phyloP scores from a whole-genome alignment of 2,113 vertebrate genomes.

The Mesoclemmys tuberculata region DNA sequence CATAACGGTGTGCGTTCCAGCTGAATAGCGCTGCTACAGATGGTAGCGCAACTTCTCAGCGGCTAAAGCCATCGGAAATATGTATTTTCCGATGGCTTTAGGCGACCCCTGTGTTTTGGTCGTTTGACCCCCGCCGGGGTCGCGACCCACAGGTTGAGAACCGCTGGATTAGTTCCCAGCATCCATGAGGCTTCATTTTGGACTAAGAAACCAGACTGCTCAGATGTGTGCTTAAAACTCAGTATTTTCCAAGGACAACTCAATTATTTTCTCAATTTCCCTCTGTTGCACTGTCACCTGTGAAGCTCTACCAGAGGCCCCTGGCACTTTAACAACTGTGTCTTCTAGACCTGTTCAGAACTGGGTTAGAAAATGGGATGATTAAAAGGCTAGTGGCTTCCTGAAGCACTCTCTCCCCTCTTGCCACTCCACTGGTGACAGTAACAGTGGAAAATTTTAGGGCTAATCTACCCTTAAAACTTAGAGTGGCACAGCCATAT shows the following conservation, averaged over 20 bases:
- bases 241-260: neutral
- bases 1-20: too few species aligned
- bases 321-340: accelerated
- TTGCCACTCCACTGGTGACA: neutral
- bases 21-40: too few species aligned
- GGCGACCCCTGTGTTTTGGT: too few species aligned
- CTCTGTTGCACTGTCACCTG: neutral
- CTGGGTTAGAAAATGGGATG: neutral
- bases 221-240: accelerated
- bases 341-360: neutral
- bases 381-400: neutral
- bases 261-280: neutral
- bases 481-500: too few species aligned
- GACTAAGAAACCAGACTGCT: neutral
- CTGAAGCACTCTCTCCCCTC: neutral
- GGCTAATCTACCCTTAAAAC: too few species aligned
- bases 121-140: too few species aligned
- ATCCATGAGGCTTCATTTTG: neutral
- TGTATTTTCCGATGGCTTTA: too few species aligned
- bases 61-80: too few species aligned
- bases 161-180: neutral
- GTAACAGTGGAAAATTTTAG: neutral
- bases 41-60: too few species aligned
- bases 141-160: too few species aligned
- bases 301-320: accelerated